These are phyloP conservation scores for Pachyseris speciosa DNA, from an alignment of 64 coral and sea anemone species.

Conservation along the genomic window DNA sequence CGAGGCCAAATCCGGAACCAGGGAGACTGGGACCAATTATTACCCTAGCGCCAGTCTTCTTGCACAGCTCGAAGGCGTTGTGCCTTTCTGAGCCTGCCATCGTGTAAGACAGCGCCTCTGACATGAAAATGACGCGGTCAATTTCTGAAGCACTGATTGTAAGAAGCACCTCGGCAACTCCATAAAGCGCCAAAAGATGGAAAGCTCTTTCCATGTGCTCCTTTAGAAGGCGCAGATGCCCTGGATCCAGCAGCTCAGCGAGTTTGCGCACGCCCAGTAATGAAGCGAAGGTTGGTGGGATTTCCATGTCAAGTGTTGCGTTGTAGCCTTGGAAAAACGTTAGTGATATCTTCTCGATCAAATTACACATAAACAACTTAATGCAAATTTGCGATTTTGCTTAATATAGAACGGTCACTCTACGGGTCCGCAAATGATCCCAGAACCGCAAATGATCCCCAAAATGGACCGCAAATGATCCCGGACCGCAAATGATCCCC, in stretches of 20 bases:
- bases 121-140: slow-evolving; percentile 63
- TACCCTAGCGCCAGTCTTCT: slow-evolving; percentile 91
- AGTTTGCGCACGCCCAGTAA: slow-evolving; percentile 69
- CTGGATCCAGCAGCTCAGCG: slow-evolving; percentile 62
- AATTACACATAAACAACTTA: no score
- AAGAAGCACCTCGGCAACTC: slow-evolving; percentile 74
- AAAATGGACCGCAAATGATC: no score
- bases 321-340: slow-evolving; percentile 76
- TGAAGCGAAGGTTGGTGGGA: slow-evolving; percentile 68
- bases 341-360: slow-evolving; percentile 67
- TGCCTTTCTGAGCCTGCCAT: slow-evolving; percentile 87
- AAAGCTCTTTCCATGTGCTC: slow-evolving; percentile 94
- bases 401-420: no score
- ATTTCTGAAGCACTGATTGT: slow-evolving; percentile 71
- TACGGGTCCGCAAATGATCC: no score
- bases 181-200: slow-evolving; percentile 84
- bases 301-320: slow-evolving; percentile 52
- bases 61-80: slow-evolving; percentile 60
- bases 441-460: no score
- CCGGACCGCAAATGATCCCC: no score
- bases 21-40: slow-evolving; percentile 76
- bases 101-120: slow-evolving; percentile 66
- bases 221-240: slow-evolving; percentile 59
- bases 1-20: slow-evolving; percentile 62
- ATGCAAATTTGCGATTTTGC: no score